These are phyloP conservation scores for Frieseomelitta varia DNA, from an alignment of 1,140 invertebrate species.

Conservation along the genomic window DNA sequence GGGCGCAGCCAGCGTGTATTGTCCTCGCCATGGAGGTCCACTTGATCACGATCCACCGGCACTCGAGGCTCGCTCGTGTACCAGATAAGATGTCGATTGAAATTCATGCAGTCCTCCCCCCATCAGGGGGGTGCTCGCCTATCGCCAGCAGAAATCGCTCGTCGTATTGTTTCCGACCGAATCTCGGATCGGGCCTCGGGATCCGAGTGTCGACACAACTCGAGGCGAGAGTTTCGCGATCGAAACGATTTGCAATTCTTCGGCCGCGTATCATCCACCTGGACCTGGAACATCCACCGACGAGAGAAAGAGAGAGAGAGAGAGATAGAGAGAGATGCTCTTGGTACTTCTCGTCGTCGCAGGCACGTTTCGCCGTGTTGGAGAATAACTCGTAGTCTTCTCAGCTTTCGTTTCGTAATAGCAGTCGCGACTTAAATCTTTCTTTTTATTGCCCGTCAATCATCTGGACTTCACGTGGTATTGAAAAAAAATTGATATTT, in stretches of 20 bases:
- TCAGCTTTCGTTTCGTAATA: not conserved
- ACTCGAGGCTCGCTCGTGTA: slow-evolving; percentile 66
- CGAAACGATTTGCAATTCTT: slow-evolving; percentile 44
- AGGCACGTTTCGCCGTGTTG: too few species aligned
- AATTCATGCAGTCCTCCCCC: slow-evolving; percentile 76
- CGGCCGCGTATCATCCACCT: not conserved
- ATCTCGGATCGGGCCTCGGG: slow-evolving; percentile 44
- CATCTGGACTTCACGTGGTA: too few species aligned
- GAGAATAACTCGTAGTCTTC: not conserved
- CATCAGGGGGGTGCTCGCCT: slow-evolving; percentile 17
- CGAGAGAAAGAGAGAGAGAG: too few species aligned
- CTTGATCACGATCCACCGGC: slow-evolving; percentile 78
- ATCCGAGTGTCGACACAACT: slow-evolving; percentile 47
- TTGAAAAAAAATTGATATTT: too few species aligned
- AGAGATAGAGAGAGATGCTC: too few species aligned
- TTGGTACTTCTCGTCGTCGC: too few species aligned
- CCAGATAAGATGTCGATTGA: slow-evolving; percentile 80
- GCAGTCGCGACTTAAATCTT: too few species aligned
- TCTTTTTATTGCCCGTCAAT: too few species aligned
- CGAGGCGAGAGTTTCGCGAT: slow-evolving; percentile 4
- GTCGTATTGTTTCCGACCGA: slow-evolving; percentile 54
- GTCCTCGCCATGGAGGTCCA: slow-evolving; percentile 80
- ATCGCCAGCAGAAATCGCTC: slow-evolving; percentile 57
- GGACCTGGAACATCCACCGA: not conserved
- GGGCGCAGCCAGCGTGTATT: slow-evolving; percentile 77